These are phyloP conservation scores for Spongilla lacustris DNA, from an alignment of 37 sponge, comb jelly and placozoan species.

Conservation along the genomic window DNA sequence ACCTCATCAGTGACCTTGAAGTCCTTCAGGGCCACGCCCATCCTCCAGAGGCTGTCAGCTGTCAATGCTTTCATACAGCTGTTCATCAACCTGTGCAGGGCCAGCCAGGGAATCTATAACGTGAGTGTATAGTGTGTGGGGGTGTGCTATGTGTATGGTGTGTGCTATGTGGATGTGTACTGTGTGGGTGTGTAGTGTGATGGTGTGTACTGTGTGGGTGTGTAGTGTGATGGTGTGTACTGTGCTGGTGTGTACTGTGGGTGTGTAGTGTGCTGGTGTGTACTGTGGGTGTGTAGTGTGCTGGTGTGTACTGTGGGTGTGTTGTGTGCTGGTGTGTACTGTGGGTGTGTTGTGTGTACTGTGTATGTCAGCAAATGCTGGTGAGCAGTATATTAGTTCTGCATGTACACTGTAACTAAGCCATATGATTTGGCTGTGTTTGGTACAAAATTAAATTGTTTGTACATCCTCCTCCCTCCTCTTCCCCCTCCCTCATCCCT, in stretches of 20 bases:
- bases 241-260: not conserved
- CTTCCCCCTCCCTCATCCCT: too few relatives aligned
- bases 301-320: too few relatives aligned
- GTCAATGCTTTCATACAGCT: constrained; percentile 71
- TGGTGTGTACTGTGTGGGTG: not conserved
- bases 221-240: not conserved
- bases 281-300: constrained; percentile 9
- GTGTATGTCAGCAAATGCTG: too few relatives aligned
- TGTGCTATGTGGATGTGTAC: not conserved
- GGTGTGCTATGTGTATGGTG: constrained; percentile 11
- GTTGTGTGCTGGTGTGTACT: too few relatives aligned
- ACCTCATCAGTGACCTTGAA: constrained; percentile 44
- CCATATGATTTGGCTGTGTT: too few relatives aligned
- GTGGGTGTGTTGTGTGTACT: too few relatives aligned
- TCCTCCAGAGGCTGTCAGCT: constrained; percentile 72
- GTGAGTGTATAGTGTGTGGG: not conserved
- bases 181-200: not conserved
- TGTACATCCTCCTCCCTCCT: too few relatives aligned
- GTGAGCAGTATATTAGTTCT: too few relatives aligned
- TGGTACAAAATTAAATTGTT: too few relatives aligned
- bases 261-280: not conserved
- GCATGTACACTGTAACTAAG: too few relatives aligned
- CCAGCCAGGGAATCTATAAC: constrained; percentile 62
- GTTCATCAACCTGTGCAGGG: constrained; percentile 60
- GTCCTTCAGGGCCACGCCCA: constrained; percentile 47